Evolutionary conservation across 2,797 vertebrate species (phyloP), one percentile per base, ranked within the genome.

Genomic region (Clarias laeviceps): DNA sequence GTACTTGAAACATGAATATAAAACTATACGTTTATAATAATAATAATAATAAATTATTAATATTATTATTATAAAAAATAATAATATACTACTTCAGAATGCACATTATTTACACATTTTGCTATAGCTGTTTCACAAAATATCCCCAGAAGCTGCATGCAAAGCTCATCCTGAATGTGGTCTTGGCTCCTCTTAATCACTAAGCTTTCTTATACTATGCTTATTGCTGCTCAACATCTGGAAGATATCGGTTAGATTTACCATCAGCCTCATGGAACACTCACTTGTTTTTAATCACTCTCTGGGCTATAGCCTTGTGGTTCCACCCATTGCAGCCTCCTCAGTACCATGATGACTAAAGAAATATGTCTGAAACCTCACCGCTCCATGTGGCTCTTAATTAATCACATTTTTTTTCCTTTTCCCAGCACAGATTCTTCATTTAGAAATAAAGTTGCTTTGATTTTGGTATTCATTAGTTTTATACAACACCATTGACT

Each of bases 221-320:
- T 89, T 89, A 87, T 84, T 88, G 87, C 69, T 64, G 66, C 81
- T 82, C 73, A 87, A 87, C 90, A 91, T 91, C 91, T 91, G 90
- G 89, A 90, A 90, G 82, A 89, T 88, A 91, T 90, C 88, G 86
- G 45, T 77, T 37, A 37, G 87, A 89, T 91, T 85, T 89, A 85
- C 86, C 87, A 88, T 87, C 82, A 82, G 62, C 68, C 40, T 78
- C 65, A 29, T 78, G 83, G 86, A 87, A 80, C 68, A 85, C 56
- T 78, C 74, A 83, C 69, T 84, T 83, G 50, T 82, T 85, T 88
- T 87, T 72, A 89, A 89, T 89, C 86, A 32, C 82, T 84, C 80
- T 65, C 69, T 84, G 83, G 64, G 82, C 85, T 84, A 29, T 40
- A 76, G 65, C 72, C 65, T 57, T 70, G 66, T 84, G 62, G 83